Base-by-base conservation (phyloP, 2,888 invertebrate species). In the Latrodectus elegans region DNA sequence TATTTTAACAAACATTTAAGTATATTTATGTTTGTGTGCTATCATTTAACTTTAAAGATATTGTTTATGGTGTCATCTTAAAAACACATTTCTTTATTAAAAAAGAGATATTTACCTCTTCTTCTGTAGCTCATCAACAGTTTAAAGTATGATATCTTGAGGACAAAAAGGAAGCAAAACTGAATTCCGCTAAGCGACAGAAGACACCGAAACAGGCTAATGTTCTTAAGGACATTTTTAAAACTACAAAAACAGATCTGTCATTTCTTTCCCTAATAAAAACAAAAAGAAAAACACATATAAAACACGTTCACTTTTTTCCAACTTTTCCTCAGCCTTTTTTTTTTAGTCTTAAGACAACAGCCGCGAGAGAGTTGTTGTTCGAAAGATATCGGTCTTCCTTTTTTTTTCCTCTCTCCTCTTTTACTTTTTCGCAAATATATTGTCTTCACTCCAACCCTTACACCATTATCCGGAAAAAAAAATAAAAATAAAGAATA, bases 241-340 rank as follows among this genome's bases (percentile, higher is more conserved):
- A 38, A 82, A 68, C 70, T 75, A 75, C 82, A 82, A 76, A 82
- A 82, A 75, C 82, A 75, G 74, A 64, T 49, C 49, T 38, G 51
- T 38, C 38, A 70, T 75, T 75, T 72, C 75, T 60, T 75, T 70
- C 60, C 75, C 49, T 51, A 70, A 79, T 60, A 79, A 71, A 70
- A 53, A 67, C 51, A 65, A 76, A 75, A 67, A 80, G 72, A 80
- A 55, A 38, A 67, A 51, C 26, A 67, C 67, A 52, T 26, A 53
- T 67, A 64, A 67, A 67, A 81, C 81, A 81, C 81, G 67, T 81
- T 72, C 81, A 73, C 73, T 72, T 81, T 67, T 52, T 52, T n/a
- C n/a, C 38, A n/a, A 17, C 60, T 70, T 68, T 78, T 78, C 70
- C 68, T 70, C 52, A 55, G 22, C 38, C 49, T 72, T 80, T 80